Percentiles rank a stretch among this genome's conserved stretches.
Conservation (phyloP, 2,113 vertebrate species). For the Martes martes region DNA sequence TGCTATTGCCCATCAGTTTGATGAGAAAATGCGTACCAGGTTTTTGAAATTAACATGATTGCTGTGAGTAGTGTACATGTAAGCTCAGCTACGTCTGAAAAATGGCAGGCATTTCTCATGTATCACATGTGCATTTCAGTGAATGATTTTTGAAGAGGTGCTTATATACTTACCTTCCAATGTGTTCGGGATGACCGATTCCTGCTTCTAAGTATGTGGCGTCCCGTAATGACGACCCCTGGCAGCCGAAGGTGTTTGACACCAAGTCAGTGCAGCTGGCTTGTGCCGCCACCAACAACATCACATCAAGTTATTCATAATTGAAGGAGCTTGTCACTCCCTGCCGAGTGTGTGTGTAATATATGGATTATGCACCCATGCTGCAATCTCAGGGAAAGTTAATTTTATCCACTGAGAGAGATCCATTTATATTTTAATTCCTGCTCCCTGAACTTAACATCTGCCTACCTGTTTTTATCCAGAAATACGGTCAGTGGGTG, state of each 20-base stretch:
- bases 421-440: not conserved
- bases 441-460: not conserved
- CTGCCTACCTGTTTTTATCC: not conserved
- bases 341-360: conserved; percentile 78
- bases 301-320: conserved; percentile 81
- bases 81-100: conserved; percentile 67
- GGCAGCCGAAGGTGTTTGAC: conserved; percentile 63
- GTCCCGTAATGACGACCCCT: conserved; percentile 73
- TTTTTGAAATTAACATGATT: conserved; percentile 69
- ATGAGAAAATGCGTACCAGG: conserved; percentile 38
- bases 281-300: conserved; percentile 71
- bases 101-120: conserved; percentile 67
- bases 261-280: conserved; percentile 69
- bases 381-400: conserved; percentile 47
- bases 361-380: conserved; percentile 79
- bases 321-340: conserved; percentile 79
- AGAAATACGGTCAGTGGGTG: not conserved
- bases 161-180: conserved; percentile 78
- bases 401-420: conserved; percentile 56
- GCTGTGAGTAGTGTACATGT: conserved; percentile 54
- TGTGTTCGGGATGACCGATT: conserved; percentile 72
- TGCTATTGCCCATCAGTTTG: conserved; percentile 30
- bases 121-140: conserved; percentile 60
- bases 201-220: conserved; percentile 74
- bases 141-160: conserved; percentile 68